Base-by-base conservation (phyloP, 2,888 invertebrate genomes). In the Dorcus hopei region DNA sequence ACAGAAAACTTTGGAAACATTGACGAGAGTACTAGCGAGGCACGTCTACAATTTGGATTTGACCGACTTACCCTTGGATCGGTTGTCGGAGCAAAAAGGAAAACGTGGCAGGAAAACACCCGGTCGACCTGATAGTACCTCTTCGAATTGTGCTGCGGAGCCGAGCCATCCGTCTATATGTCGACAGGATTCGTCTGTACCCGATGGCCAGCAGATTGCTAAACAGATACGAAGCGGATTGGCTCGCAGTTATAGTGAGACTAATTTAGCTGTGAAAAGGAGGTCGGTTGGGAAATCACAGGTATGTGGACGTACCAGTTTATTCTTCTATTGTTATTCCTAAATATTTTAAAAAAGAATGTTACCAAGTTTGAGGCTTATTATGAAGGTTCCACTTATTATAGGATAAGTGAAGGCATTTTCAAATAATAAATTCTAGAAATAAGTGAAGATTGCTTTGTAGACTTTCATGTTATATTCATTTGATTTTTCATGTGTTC, bases 1-100 rank as follows among this genome's bases (percentile, higher is more conserved):
- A 0, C 68, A 93, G 88, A 95, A 95, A 88, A 95, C 95, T n/a
- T 88, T 98, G 87, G 97, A 97, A 74, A 97, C 96, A 0, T 77
- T 98, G 65, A 98, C 97, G 0, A 84, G 97, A 62, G 97, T 98
- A 40, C 82, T 99, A 58, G 96, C 97, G 0, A 86, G 95, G 14
- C 95, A 97, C 76, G 95, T 98, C 19, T 98, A 97, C 75, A 91
- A 91, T 66, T 82, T 98, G 64, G 97, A 98, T 80, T 80, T 98
- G 65, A 89, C 90, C 50, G 95, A 96, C 79, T 79, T 93, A 52
- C 93, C 91, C 2, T 75, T 93, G 61, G 92, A 92, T 70, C 82
- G 91, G 39, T 80, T 93, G 49, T 89, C 87, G 47, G 91, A 91
- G 71, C 89, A 88, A 70, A 91, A 92, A 71, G 85, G 86, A 23